These are phyloP conservation scores for Caenorhabditis doughertyi DNA, from an alignment of 2,888 invertebrate species.

Conservation along the genomic window DNA sequence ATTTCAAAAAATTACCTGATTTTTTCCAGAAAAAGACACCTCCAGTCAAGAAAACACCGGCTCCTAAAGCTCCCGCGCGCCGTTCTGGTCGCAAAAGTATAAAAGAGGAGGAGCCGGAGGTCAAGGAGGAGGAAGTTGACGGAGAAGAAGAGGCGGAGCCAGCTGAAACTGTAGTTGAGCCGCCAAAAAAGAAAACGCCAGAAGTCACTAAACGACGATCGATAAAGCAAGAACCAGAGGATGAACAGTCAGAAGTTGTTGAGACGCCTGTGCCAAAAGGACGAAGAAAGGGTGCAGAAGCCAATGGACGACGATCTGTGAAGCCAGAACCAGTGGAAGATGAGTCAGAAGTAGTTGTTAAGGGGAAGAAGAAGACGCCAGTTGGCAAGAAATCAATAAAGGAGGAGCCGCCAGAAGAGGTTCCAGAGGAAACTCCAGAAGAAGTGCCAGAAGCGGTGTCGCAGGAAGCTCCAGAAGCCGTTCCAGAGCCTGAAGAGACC, in stretches of 20 bases:
- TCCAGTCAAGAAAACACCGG: background rate
- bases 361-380: background rate
- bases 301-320: background rate
- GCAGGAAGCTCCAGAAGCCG: background rate
- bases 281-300: background rate
- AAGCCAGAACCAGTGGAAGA: slow-evolving; percentile 8
- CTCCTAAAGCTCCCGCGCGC: slow-evolving; percentile 16
- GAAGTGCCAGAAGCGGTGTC: background rate
- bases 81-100: background rate
- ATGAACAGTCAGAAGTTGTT: slow-evolving; percentile 6
- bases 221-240: background rate
- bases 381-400: background rate
- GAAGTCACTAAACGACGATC: too few relatives aligned
- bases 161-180: background rate
- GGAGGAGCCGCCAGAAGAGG: background rate
- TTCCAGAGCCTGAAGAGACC: background rate
- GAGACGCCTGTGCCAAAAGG: background rate
- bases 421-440: background rate
- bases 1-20: too few relatives aligned
- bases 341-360: background rate
- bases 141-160: background rate
- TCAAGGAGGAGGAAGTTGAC: slow-evolving; percentile 24
- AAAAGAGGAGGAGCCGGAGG: slow-evolving; percentile 24
- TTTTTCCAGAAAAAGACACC: slow-evolving; percentile 8
- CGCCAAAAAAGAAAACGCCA: background rate